Evolutionary conservation across 2,113 vertebrate species (phyloP), one percentile per base, ranked within the genome.

Genomic region (Oryctolagus cuniculus): DNA sequence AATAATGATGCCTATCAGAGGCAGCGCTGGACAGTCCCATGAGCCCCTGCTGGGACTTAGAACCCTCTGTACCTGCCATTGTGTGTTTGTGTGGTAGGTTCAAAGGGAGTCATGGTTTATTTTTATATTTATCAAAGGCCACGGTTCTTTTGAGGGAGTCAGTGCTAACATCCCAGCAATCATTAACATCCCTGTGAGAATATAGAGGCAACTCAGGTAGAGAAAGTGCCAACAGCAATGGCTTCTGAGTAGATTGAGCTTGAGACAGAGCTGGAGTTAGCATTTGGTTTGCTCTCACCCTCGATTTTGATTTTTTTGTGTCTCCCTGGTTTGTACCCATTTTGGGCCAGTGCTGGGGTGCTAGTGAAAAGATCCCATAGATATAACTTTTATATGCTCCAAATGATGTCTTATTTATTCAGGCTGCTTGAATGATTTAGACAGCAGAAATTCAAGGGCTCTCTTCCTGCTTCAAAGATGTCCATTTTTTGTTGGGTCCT

Each of bases 51-150:
- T 36, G 51, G 38, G 66, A 34, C 91, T 64, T 17, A 4, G 74
- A n/a, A 70, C n/a, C 79, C 34, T 93, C 58, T 51, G 53, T 69
- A 16, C 13, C 21, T 24, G 17, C 58, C 51, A 21, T 38, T 13
- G 38, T 93, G 63, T 90, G 63, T 82, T 90, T 93, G 78, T 13
- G 24, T n/a, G 61, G 53, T 13, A 73, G 85, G 89, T 94, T 96
- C 92, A 95, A n/a, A 95, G 69, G 63, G 66, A 88, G 38, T 15
- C 61, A 29, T 79, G 93, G 70, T 80, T 92, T 92, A n/a, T 94
- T 94, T 96, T 93, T 49, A 16, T 90, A 49, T 73, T 84, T 95
- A 67, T 85, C 89, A 89, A 82, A 94, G 82, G 63, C 34, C 27
- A 0, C 19, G 1, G 51, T 92, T 44, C 58, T 80, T 95, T 90